A percentile compares a stretch with the other conserved stretches of the same genome.
phyloP scores from a whole-genome alignment of 2,113 vertebrate genomes.

The Tretioscincus oriximinensis region DNA sequence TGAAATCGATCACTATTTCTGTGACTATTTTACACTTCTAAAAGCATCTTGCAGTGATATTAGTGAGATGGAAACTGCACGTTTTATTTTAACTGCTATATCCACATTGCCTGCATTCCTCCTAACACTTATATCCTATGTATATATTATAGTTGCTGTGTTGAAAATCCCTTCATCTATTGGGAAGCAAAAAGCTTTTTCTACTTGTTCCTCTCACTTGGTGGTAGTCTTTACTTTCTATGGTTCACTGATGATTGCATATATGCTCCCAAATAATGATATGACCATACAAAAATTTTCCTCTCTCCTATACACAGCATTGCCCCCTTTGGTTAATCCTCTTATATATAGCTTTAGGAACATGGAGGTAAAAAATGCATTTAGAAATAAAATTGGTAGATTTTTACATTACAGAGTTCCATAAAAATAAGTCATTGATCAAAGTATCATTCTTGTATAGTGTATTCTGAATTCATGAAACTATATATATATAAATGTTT shows the following conservation, averaged over 20 bases:
- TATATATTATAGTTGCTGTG: background rate
- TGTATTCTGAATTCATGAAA: no score
- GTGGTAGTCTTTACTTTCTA: conserved; percentile 20
- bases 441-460: no score
- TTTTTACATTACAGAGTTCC: background rate
- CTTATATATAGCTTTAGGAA: background rate
- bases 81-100: background rate
- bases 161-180: conserved; percentile 9
- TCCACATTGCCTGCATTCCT: conserved; percentile 8
- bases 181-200: conserved; percentile 10
- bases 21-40: conserved; percentile 21
- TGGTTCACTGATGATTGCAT: conserved; percentile 3
- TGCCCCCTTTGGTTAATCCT: conserved; percentile 12
- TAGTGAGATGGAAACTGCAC: background rate
- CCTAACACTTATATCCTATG: conserved; percentile 9
- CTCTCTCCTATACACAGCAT: background rate
- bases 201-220: conserved; percentile 11
- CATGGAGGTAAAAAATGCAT: background rate
- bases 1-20: conserved; percentile 31
- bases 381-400: background rate
- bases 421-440: no score
- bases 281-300: background rate
- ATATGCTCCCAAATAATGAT: background rate
- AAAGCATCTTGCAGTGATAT: conserved; percentile 7
- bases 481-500: no score